phyloP scores from a whole-genome alignment of 2,888 invertebrate genomes.

The Cyclophora punctaria region DNA sequence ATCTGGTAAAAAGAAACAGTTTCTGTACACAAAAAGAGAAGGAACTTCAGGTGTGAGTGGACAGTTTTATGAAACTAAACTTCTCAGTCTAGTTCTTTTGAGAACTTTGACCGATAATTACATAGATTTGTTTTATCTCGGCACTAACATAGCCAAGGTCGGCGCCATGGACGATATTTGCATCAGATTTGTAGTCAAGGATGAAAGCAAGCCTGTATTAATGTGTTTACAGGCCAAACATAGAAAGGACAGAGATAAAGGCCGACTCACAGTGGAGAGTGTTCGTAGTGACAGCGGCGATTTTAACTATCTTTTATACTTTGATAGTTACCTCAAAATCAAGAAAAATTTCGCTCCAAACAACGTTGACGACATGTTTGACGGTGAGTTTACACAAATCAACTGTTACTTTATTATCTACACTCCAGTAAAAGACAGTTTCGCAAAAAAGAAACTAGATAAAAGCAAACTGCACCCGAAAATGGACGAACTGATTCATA shows the following conservation, averaged over 20 bases:
- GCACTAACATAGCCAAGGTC: slow-evolving; percentile 30
- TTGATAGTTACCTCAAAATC: slow-evolving; percentile 31
- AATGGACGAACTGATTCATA: slow-evolving; percentile 23
- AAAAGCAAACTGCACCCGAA: slow-evolving; percentile 14
- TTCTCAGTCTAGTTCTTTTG: slow-evolving; percentile 26
- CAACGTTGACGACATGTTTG: slow-evolving; percentile 25
- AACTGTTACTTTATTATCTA: slow-evolving; percentile 31
- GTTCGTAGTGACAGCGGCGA: slow-evolving; percentile 21
- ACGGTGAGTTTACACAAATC: slow-evolving; percentile 21
- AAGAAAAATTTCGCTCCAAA: slow-evolving; percentile 23
- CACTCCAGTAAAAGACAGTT: slow-evolving; percentile 27
- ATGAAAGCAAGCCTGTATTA: slow-evolving; percentile 15
- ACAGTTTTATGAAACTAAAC: slow-evolving; percentile 25
- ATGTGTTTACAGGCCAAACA: slow-evolving; percentile 36
- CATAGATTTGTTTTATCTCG: slow-evolving; percentile 27
- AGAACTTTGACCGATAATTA: slow-evolving; percentile 25
- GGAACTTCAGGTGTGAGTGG: slow-evolving; percentile 18
- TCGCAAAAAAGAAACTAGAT: slow-evolving; percentile 16
- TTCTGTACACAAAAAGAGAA: slow-evolving; percentile 7
- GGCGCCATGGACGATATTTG: slow-evolving; percentile 36
- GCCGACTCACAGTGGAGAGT: slow-evolving; percentile 24
- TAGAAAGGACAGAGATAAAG: slow-evolving; percentile 25
- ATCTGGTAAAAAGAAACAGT: slow-evolving; percentile 3
- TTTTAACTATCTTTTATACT: slow-evolving; percentile 29
- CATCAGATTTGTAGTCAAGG: slow-evolving; percentile 23